Evolutionary conservation across 2,888 invertebrate species (phyloP).

Genomic region (Lasioglossum vierecki): DNA sequence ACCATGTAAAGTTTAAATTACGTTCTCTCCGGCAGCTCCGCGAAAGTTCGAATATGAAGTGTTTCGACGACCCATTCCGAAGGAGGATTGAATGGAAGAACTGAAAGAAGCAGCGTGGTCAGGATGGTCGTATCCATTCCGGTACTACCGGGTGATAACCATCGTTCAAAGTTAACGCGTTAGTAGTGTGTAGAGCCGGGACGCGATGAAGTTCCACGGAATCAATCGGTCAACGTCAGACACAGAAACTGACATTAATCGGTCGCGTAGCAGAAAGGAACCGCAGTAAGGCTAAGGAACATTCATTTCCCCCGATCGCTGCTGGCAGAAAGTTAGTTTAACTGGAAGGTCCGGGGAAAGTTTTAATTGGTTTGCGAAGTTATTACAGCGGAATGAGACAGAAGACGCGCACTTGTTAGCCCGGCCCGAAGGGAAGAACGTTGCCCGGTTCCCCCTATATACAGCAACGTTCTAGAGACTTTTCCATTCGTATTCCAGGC

Average conservation of each 20-base stretch:
- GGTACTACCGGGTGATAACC: conserved; percentile 21
- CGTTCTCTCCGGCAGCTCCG: neutral
- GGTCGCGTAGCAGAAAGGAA: conserved; percentile 55
- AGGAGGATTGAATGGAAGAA: neutral
- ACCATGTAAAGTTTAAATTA: neutral
- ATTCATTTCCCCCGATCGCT: conserved; percentile 62
- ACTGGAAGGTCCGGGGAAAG: conserved; percentile 64
- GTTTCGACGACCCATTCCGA: neutral
- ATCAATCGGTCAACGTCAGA: conserved; percentile 60
- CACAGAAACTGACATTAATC: conserved; percentile 62
- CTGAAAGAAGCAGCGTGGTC: neutral
- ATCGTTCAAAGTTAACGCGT: conserved; percentile 47
- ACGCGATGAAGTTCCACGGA: conserved; percentile 48
- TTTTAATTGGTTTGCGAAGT: conserved; percentile 69
- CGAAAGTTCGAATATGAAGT: neutral
- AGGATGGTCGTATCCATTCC: neutral
- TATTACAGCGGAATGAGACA: conserved; percentile 68
- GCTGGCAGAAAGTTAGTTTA: conserved; percentile 66
- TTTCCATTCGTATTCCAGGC: conserved; percentile 40
- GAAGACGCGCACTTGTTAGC: conserved; percentile 64
- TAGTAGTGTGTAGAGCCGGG: conserved; percentile 15
- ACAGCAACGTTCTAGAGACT: conserved; percentile 36
- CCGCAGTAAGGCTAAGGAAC: conserved; percentile 50
- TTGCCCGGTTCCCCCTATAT: conserved; percentile 33
- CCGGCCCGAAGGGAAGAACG: conserved; percentile 28